Evolutionary conservation across 2,797 vertebrate genomes (phyloP).

Genomic region (Toxotes lorentzi): DNA sequence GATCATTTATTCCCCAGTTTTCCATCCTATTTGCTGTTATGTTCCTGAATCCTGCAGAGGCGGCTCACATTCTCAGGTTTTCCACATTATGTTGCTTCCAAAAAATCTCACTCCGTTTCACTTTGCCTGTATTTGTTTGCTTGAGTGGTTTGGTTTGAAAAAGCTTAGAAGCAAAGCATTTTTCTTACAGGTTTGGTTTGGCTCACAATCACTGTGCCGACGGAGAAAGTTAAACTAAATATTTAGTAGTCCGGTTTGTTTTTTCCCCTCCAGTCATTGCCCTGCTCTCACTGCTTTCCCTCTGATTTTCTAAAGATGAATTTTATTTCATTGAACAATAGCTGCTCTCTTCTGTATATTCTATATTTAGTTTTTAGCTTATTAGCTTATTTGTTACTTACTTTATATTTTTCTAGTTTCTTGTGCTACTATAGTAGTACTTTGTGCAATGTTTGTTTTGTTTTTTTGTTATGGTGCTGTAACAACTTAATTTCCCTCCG

Average conservation of each 20-base stretch:
- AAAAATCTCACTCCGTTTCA: conserved; percentile 35
- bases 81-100: conserved; percentile 53
- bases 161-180: conserved; percentile 34
- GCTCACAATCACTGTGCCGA: conserved; percentile 32
- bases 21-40: conserved; percentile 34
- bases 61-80: conserved; percentile 53
- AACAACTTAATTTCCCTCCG: too few relatives aligned
- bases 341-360: conserved; percentile 24
- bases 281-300: conserved; percentile 23
- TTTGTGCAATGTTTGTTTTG: too few relatives aligned
- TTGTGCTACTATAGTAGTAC: too few relatives aligned
- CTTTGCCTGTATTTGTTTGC: conserved; percentile 52
- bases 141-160: conserved; percentile 47
- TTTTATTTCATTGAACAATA: conserved; percentile 32
- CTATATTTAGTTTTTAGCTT: too few relatives aligned
- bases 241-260: conserved; percentile 50
- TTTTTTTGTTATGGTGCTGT: too few relatives aligned
- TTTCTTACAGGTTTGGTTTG: conserved; percentile 63
- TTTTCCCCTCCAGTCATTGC: conserved; percentile 28
- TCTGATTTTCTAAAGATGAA: conserved; percentile 34
- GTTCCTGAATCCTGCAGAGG: conserved; percentile 14
- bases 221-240: conserved; percentile 62
- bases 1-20: conserved; percentile 12
- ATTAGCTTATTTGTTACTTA: too few relatives aligned
- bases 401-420: too few relatives aligned